Percentiles rank a stretch among this genome's conserved stretches.
Evolutionary conservation across 1,140 invertebrate genomes (phyloP).

Genomic region (Venturia canescens): DNA sequence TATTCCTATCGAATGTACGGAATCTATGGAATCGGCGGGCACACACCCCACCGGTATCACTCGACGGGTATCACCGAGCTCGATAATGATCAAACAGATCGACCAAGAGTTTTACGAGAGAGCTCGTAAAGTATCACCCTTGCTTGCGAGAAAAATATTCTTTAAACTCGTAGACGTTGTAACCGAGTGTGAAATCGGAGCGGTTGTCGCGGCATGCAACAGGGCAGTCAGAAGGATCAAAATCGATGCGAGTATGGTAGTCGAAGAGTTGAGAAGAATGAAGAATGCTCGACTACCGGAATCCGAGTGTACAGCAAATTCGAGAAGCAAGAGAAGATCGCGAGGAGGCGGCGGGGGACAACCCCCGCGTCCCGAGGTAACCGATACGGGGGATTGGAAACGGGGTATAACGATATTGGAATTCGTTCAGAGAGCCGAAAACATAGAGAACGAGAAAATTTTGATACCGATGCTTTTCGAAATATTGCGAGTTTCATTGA

Average conservation of each 20-base stretch:
- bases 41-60: too few relatives aligned
- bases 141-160: slow-evolving; percentile 67
- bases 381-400: slow-evolving; percentile 85
- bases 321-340: slow-evolving; percentile 67
- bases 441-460: slow-evolving; percentile 80
- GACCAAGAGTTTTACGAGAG: slow-evolving; percentile 76
- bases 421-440: slow-evolving; percentile 90
- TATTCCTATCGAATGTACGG: background rate
- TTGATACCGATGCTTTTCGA: slow-evolving; percentile 88
- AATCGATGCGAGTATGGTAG: slow-evolving; percentile 81
- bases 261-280: slow-evolving; percentile 81
- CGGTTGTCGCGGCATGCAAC: slow-evolving; percentile 79
- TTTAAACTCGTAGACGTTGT: slow-evolving; percentile 69
- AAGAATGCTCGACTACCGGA: slow-evolving; percentile 67
- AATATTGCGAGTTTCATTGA: slow-evolving; percentile 87
- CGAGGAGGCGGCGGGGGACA: too few relatives aligned
- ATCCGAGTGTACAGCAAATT: background rate
- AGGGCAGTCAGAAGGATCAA: slow-evolving; percentile 84
- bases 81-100: slow-evolving; percentile 77
- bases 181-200: slow-evolving; percentile 69
- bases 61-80: slow-evolving; percentile 57
- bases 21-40: too few relatives aligned
- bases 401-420: slow-evolving; percentile 88
- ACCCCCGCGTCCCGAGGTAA: slow-evolving; percentile 74
- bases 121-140: slow-evolving; percentile 52